A percentile compares a stretch with the other conserved stretches of the same genome.
Conservation (phyloP, 2,888 invertebrate genomes). For the Emmelina monodactyla region DNA sequence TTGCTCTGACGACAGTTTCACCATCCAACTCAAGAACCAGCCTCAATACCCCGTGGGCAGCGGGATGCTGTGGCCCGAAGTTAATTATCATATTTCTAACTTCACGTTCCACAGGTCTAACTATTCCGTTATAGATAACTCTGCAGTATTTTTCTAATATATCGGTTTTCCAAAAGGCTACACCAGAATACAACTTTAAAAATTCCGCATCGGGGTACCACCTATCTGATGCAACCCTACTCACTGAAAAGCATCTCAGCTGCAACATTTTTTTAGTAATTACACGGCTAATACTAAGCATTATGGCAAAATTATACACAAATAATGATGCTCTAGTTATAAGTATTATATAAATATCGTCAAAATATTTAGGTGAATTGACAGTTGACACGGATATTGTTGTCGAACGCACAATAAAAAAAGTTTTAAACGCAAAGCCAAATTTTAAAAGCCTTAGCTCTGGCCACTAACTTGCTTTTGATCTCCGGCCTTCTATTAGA, state of each 20-base stretch:
- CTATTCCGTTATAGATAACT: slow-evolving; percentile 33
- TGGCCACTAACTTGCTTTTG: too few relatives aligned
- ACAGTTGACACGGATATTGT: too few relatives aligned
- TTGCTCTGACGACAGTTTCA: slow-evolving; percentile 79
- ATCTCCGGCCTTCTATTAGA: too few relatives aligned
- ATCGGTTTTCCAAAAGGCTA: slow-evolving; percentile 66
- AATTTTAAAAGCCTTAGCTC: too few relatives aligned
- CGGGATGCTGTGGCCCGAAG: slow-evolving; percentile 91
- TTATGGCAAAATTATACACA: too few relatives aligned
- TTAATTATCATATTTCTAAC: slow-evolving; percentile 76
- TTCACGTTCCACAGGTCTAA: slow-evolving; percentile 61
- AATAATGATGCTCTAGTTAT: too few relatives aligned
- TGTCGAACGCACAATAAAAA: too few relatives aligned
- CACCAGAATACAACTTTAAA: slow-evolving; percentile 58
- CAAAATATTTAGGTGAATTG: too few relatives aligned
- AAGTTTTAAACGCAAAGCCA: too few relatives aligned
- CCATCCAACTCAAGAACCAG: slow-evolving; percentile 83
- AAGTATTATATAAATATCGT: too few relatives aligned
- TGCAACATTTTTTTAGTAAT: too few relatives aligned
- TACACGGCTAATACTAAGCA: too few relatives aligned
- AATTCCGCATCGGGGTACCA: slow-evolving; percentile 76
- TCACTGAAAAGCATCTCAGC: slow-evolving; percentile 24
- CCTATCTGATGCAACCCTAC: slow-evolving; percentile 23
- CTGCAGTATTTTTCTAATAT: slow-evolving; percentile 36
- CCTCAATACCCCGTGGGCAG: slow-evolving; percentile 88